Evolutionary conservation across 2,888 invertebrate genomes (phyloP).

Genomic region (Phoenoteleia sp.): DNA sequence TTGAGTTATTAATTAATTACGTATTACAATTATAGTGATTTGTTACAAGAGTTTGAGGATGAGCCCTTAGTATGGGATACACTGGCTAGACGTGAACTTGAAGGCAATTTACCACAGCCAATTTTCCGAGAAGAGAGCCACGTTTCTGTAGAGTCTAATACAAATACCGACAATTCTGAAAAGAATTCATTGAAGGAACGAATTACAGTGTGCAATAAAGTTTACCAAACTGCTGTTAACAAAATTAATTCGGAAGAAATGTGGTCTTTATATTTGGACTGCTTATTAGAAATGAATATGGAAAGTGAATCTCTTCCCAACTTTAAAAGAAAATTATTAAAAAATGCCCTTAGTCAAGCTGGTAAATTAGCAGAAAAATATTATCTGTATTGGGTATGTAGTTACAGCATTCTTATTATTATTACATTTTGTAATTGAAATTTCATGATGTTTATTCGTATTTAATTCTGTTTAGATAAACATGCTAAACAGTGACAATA

Average conservation of each 20-base stretch:
- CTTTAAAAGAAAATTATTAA: slow-evolving; percentile 87
- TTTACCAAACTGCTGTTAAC: slow-evolving; percentile 87
- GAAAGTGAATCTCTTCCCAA: slow-evolving; percentile 86
- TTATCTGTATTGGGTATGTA: slow-evolving; percentile 86
- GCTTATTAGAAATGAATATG: slow-evolving; percentile 87
- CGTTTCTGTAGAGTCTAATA: slow-evolving; percentile 73
- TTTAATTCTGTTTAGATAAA: slow-evolving; percentile 77
- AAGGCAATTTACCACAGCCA: slow-evolving; percentile 85
- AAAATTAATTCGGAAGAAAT: slow-evolving; percentile 87
- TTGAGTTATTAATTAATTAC: no score
- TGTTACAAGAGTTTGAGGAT: slow-evolving; percentile 87
- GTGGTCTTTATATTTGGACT: slow-evolving; percentile 88
- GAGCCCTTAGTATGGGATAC: slow-evolving; percentile 89
- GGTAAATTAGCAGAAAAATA: slow-evolving; percentile 87
- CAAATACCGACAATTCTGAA: slow-evolving; percentile 72
- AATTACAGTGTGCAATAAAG: slow-evolving; percentile 86
- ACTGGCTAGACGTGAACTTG: slow-evolving; percentile 88
- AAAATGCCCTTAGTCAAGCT: slow-evolving; percentile 86
- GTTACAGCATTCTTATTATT: slow-evolving; percentile 7
- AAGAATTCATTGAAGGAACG: slow-evolving; percentile 85
- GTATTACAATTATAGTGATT: no score
- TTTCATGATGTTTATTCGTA: not conserved
- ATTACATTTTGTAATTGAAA: no score
- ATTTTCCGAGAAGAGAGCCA: slow-evolving; percentile 72
- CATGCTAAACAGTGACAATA: slow-evolving; percentile 79